phyloP scores from a whole-genome alignment of 2,888 invertebrate genomes.

The Nezara viridula region DNA sequence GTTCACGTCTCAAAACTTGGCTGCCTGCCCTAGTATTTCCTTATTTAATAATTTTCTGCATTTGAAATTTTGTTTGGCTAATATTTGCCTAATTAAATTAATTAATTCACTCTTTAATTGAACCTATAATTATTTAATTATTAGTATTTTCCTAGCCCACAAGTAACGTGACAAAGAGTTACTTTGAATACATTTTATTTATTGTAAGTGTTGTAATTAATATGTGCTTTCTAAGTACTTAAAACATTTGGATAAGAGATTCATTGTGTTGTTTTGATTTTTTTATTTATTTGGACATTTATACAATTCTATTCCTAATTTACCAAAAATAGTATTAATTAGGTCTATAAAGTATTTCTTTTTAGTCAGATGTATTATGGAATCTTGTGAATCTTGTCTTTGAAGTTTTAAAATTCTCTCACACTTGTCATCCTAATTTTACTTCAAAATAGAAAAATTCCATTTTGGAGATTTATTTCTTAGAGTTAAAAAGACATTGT shows the following conservation, averaged over 20 bases:
- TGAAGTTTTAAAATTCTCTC: neutral
- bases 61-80: neutral
- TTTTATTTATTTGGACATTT: too few relatives aligned
- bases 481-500: neutral
- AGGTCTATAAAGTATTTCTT: neutral
- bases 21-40: conserved; percentile 4
- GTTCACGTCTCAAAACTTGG: conserved; percentile 31
- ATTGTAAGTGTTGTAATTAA: neutral
- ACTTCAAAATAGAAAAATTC: neutral
- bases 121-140: neutral
- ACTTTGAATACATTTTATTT: neutral
- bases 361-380: neutral
- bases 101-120: neutral
- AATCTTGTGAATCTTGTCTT: neutral
- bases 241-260: neutral
- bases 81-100: neutral
- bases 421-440: neutral
- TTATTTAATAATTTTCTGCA: neutral
- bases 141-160: neutral
- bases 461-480: neutral
- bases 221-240: neutral
- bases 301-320: neutral
- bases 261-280: neutral
- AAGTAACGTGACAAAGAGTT: neutral
- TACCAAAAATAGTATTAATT: neutral